Evolutionary conservation across 2,113 vertebrate genomes (phyloP).

Genomic region (Nothocercus nigrocapillus): DNA sequence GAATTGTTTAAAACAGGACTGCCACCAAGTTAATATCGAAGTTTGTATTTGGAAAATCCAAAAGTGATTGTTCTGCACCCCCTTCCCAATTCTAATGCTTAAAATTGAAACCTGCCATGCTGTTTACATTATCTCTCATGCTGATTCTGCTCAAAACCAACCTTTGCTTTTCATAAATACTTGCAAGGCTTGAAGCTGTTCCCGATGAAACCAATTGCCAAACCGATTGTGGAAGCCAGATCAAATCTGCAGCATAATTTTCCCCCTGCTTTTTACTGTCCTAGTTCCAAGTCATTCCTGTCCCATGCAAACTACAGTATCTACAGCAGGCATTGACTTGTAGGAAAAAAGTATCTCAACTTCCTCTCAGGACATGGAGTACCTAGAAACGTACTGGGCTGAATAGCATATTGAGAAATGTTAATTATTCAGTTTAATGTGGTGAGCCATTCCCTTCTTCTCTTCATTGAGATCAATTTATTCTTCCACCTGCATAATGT

Average conservation of each 20-base stretch:
- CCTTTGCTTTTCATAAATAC: conserved; percentile 61
- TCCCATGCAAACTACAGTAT: conserved; percentile 61
- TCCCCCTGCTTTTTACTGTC: conserved; percentile 67
- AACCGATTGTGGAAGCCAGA: conserved; percentile 59
- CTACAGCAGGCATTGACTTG: conserved; percentile 34
- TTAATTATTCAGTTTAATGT: conserved; percentile 44
- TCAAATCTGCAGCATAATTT: conserved; percentile 66
- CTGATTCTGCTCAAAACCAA: conserved; percentile 50
- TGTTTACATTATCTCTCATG: conserved; percentile 24
- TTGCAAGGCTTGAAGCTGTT: conserved; percentile 63
- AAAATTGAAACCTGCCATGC: conserved; percentile 66
- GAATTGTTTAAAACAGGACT: conserved; percentile 68
- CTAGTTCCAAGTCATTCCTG: conserved; percentile 61
- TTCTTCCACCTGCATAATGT: conserved; percentile 58
- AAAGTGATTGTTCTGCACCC: conserved; percentile 64
- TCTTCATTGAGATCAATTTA: conserved; percentile 51
- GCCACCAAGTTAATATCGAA: conserved; percentile 52
- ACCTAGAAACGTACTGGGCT: not conserved
- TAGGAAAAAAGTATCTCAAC: conserved; percentile 62
- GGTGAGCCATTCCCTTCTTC: conserved; percentile 21
- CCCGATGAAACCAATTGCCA: conserved; percentile 66
- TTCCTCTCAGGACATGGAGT: conserved; percentile 49
- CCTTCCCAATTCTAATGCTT: conserved; percentile 34
- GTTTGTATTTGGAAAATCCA: conserved; percentile 63
- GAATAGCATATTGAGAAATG: conserved; percentile 45